These are phyloP conservation scores for Tetramorium parvispinum DNA, from an alignment of 1,140 invertebrate species.

Conservation along the genomic window DNA sequence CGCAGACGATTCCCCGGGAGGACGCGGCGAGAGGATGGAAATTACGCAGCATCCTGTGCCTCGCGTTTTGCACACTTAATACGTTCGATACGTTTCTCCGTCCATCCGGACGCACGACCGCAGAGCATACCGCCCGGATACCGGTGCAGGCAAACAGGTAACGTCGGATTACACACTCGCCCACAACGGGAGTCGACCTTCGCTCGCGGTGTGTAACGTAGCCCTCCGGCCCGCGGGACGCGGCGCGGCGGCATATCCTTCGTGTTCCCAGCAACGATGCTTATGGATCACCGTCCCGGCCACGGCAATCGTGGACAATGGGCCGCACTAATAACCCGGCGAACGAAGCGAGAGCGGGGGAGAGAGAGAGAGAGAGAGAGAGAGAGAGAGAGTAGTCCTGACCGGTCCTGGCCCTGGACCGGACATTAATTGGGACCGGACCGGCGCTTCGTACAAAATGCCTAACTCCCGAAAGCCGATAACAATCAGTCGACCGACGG, in stretches of 20 bases:
- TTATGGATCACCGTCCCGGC: slow-evolving; percentile 71
- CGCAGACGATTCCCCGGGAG: slow-evolving; percentile 10
- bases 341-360: slow-evolving; percentile 15
- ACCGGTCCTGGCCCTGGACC: neutral
- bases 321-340: slow-evolving; percentile 66
- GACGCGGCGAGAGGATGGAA: slow-evolving; percentile 7
- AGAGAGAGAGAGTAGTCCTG: neutral
- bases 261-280: slow-evolving; percentile 70
- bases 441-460: slow-evolving; percentile 8
- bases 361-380: neutral
- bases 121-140: slow-evolving; percentile 50
- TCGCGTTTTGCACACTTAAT: slow-evolving; percentile 45
- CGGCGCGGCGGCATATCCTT: slow-evolving; percentile 66
- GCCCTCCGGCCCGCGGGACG: slow-evolving; percentile 24
- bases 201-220: slow-evolving; percentile 56
- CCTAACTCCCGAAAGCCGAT: slow-evolving; percentile 14
- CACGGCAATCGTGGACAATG: slow-evolving; percentile 60
- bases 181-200: slow-evolving; percentile 66
- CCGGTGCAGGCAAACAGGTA: slow-evolving; percentile 24
- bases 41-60: slow-evolving; percentile 31
- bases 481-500: slow-evolving; percentile 28
- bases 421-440: slow-evolving; percentile 59
- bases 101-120: slow-evolving; percentile 61
- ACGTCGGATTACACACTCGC: slow-evolving; percentile 55
- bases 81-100: slow-evolving; percentile 28